Evolutionary conservation across 2,797 vertebrate species (phyloP).

Genomic region (Stomatorhinus walkeri): DNA sequence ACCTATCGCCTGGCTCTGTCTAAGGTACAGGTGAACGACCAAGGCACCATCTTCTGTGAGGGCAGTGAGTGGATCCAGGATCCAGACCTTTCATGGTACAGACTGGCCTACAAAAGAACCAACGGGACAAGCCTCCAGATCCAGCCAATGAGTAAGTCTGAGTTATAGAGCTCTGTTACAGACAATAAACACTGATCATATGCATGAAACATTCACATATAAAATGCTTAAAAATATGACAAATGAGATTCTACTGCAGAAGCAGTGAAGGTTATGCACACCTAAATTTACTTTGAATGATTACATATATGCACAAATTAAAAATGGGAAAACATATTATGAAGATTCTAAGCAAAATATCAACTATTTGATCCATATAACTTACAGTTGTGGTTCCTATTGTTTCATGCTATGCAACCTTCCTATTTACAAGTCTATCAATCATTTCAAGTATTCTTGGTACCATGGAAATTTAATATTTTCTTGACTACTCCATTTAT

Average conservation of each 20-base stretch:
- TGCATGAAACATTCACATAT: background rate
- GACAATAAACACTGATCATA: background rate
- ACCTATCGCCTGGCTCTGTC: constrained; percentile 52
- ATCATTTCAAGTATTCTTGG: background rate
- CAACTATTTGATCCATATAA: no score
- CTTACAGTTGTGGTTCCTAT: background rate
- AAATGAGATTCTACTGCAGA: background rate
- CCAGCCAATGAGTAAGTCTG: constrained; percentile 59
- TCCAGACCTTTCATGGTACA: constrained; percentile 60
- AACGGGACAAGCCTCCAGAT: constrained; percentile 40
- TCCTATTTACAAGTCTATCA: background rate
- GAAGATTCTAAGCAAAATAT: background rate
- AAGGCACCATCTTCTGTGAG: constrained; percentile 57
- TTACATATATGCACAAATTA: background rate
- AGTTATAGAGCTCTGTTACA: background rate
- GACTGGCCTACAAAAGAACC: constrained; percentile 57
- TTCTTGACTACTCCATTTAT: background rate
- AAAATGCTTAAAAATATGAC: background rate
- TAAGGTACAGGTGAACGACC: constrained; percentile 51
- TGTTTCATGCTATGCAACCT: background rate
- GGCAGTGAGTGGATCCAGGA: constrained; percentile 66
- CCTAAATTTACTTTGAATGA: background rate
- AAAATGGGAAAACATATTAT: background rate
- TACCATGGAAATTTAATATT: background rate
- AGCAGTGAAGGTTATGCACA: background rate